Evolutionary conservation across 2,797 vertebrate genomes (phyloP).

Genomic region (Halcyon leucocephala): DNA sequence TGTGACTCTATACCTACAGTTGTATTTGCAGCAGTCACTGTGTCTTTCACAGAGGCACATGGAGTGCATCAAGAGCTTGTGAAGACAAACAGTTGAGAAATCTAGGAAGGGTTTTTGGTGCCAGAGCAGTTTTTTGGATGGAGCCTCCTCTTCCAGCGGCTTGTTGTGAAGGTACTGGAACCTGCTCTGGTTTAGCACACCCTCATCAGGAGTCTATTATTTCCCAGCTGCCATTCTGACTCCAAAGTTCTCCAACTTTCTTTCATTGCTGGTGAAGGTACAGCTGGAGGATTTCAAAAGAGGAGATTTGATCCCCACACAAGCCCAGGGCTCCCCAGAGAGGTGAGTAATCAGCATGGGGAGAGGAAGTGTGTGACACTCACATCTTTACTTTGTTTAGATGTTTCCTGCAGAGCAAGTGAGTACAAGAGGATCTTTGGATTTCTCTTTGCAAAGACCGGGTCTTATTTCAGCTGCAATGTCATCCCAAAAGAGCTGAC

Average conservation of each 20-base stretch:
- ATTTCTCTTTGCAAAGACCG: neutral
- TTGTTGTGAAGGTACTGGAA: neutral
- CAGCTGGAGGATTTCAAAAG: conserved; percentile 19
- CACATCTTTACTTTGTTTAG: neutral
- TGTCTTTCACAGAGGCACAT: neutral
- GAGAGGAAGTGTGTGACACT: conserved; percentile 19
- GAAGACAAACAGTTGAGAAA: neutral
- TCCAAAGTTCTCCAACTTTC: neutral
- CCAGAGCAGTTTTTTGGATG: neutral
- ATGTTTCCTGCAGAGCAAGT: neutral
- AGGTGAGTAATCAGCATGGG: conserved; percentile 3
- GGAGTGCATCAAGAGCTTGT: neutral
- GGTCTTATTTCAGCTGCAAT: conserved; percentile 11
- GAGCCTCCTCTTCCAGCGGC: neutral
- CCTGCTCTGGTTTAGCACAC: neutral
- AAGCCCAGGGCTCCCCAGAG: neutral
- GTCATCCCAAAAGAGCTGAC: conserved; percentile 31
- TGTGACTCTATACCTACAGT: neutral
- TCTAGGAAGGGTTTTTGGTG: neutral
- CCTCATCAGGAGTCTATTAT: neutral
- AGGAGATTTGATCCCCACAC: neutral
- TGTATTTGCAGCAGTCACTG: neutral
- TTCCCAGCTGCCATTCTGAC: neutral
- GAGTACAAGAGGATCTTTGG: conserved; percentile 6
- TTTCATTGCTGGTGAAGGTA: neutral